Evolutionary conservation across 53 echinoderm and acorn worm genomes (phyloP).

Genomic region (Arbacia lixula): DNA sequence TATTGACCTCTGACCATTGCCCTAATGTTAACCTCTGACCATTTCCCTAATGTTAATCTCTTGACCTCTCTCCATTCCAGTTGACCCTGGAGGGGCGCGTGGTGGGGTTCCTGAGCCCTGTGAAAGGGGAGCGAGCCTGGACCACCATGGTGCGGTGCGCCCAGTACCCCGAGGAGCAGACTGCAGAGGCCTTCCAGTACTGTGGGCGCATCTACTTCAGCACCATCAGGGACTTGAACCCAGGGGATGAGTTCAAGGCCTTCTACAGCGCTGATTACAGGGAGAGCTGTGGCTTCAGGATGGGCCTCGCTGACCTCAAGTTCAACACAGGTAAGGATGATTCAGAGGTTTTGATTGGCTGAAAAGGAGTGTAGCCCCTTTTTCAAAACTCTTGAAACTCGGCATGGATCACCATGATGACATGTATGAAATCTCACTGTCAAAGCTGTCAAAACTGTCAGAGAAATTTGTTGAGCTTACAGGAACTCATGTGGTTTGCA

Average conservation of each 20-base stretch:
- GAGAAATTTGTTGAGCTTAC: not conserved
- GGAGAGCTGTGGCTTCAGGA: constrained; percentile 28
- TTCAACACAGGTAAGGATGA: constrained; percentile 40
- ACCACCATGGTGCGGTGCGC: constrained; percentile 68
- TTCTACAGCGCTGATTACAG: constrained; percentile 75
- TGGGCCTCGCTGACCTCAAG: constrained; percentile 7
- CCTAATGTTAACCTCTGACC: too few species aligned
- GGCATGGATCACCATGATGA: too few species aligned
- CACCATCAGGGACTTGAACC: constrained; percentile 51
- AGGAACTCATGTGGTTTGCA: not conserved
- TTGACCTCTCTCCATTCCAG: constrained; percentile 4
- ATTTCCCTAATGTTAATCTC: too few species aligned
- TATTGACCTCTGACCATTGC: too few species aligned
- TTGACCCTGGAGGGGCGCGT: constrained; percentile 39
- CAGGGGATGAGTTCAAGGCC: constrained; percentile 61
- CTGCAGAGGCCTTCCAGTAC: constrained; percentile 65
- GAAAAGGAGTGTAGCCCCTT: too few species aligned
- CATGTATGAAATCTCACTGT: too few species aligned
- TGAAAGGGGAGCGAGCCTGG: constrained; percentile 54
- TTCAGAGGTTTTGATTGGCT: too few species aligned
- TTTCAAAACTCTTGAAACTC: too few species aligned
- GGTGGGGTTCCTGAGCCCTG: constrained; percentile 32
- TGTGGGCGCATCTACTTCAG: constrained; percentile 73
- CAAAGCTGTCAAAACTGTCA: not conserved
- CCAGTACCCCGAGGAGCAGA: constrained; percentile 51